Evolutionary conservation across 2,113 vertebrate species (phyloP).

Genomic region (Danionella cerebrum): DNA sequence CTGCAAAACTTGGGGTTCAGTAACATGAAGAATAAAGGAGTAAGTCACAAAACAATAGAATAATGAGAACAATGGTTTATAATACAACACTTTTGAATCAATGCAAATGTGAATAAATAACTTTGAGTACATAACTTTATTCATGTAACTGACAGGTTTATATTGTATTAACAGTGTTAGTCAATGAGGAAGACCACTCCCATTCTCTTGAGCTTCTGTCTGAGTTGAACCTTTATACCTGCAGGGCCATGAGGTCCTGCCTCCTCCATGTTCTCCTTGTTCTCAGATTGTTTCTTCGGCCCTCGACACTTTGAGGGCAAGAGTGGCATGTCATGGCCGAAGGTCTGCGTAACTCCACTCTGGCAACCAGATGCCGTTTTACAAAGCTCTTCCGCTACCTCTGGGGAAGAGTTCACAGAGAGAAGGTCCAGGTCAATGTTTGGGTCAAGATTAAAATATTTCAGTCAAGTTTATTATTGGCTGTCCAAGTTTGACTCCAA

Average conservation of each 20-base stretch:
- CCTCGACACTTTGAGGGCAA: conserved; percentile 89
- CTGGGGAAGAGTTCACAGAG: conserved; percentile 51
- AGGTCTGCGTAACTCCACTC: conserved; percentile 67
- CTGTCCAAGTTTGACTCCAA: neutral
- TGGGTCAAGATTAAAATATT: neutral
- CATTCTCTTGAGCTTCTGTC: conserved; percentile 1
- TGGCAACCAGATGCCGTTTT: conserved; percentile 81
- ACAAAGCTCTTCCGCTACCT: conserved; percentile 94
- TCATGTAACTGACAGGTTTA: neutral
- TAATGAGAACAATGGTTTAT: neutral
- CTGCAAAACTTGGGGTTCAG: conserved; percentile 6
- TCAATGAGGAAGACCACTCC: conserved; percentile 46
- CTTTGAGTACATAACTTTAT: neutral
- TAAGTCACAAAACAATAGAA: neutral
- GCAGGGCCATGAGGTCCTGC: conserved; percentile 53
- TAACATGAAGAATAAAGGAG: neutral
- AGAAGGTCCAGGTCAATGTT: neutral
- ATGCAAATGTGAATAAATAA: too few species aligned
- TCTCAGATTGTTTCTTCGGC: conserved; percentile 86
- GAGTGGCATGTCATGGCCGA: conserved; percentile 75
- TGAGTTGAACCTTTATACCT: conserved; percentile 47
- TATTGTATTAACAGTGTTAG: conserved; percentile 17
- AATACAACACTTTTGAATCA: too few species aligned
- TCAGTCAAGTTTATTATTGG: neutral
- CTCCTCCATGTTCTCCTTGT: conserved; percentile 95